A percentile compares a stretch with the other conserved stretches of the same genome.
phyloP scores from a whole-genome alignment of 2,797 vertebrate species.

The Nannoperca australis region DNA sequence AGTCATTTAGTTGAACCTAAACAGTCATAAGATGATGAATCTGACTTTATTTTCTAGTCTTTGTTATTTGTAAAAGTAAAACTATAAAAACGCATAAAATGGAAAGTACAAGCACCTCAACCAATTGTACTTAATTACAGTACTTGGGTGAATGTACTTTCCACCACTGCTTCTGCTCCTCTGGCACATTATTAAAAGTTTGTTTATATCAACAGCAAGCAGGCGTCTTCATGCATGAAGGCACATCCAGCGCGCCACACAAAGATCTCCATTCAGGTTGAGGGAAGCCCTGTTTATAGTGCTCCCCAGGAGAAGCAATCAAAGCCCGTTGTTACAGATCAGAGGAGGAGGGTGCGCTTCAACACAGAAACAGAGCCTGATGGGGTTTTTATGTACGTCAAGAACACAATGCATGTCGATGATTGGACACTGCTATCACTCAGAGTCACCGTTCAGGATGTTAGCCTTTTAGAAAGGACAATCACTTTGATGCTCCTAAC shows the following conservation, averaged over 20 bases:
- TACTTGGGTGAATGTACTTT: not conserved
- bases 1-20: not conserved
- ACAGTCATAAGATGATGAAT: not conserved
- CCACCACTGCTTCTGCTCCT: conserved; percentile 10
- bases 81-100: not conserved
- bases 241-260: conserved; percentile 57
- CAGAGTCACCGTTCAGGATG: conserved; percentile 27
- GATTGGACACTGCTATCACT: conserved; percentile 38
- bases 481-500: conserved; percentile 27
- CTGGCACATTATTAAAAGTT: conserved; percentile 36
- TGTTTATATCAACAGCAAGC: conserved; percentile 70
- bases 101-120: not conserved
- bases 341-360: conserved; percentile 47
- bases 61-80: not conserved
- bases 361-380: conserved; percentile 38
- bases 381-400: conserved; percentile 50
- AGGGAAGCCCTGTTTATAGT: conserved; percentile 68
- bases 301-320: conserved; percentile 61
- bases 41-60: not conserved
- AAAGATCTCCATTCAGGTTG: conserved; percentile 62
- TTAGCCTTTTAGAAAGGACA: conserved; percentile 36
- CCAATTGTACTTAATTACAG: not conserved
- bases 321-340: conserved; percentile 65
- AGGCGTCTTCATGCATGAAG: conserved; percentile 70
- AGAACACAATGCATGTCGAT: conserved; percentile 34